phyloP scores from a whole-genome alignment of 2,888 invertebrate genomes.

The Pegoplata infirma region DNA sequence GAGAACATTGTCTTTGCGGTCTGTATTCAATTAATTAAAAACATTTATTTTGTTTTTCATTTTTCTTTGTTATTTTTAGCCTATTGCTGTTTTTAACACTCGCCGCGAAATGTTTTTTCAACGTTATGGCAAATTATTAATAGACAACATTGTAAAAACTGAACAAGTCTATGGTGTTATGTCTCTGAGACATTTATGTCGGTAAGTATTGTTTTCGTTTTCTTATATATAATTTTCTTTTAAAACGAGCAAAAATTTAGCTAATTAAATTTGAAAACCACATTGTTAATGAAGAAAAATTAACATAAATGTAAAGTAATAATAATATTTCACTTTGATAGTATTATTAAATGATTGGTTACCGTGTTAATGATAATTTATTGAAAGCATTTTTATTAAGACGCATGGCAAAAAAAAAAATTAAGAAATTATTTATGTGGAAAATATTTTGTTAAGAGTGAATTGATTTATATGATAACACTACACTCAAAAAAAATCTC shows the following conservation, averaged over 20 bases:
- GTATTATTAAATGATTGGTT: conserved; percentile 1
- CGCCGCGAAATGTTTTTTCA: conserved; percentile 75
- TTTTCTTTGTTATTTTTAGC: conserved; percentile 69
- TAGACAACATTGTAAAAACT: conserved; percentile 74
- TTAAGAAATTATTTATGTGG: too few species aligned
- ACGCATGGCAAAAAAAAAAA: too few species aligned
- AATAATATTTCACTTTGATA: not conserved
- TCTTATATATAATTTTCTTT: not conserved
- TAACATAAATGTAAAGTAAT: not conserved
- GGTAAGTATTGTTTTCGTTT: too few species aligned
- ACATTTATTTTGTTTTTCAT: not conserved
- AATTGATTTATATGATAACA: too few species aligned
- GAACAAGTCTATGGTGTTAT: conserved; percentile 77
- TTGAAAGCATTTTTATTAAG: conserved; percentile 6
- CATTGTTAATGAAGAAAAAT: not conserved
- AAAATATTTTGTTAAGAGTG: too few species aligned
- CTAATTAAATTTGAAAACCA: conserved; percentile 12
- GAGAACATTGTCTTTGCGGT: too few species aligned
- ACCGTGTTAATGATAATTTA: not conserved
- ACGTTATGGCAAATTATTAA: conserved; percentile 74
- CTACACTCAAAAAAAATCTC: too few species aligned
- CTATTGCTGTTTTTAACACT: conserved; percentile 66
- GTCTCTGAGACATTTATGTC: conserved; percentile 87
- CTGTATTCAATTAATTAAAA: not conserved
- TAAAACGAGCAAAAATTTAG: not conserved